Percentiles rank a stretch among this genome's conserved stretches.
Conservation (phyloP, 2,113 vertebrate genomes). For the Xenotilapia leptura region DNA sequence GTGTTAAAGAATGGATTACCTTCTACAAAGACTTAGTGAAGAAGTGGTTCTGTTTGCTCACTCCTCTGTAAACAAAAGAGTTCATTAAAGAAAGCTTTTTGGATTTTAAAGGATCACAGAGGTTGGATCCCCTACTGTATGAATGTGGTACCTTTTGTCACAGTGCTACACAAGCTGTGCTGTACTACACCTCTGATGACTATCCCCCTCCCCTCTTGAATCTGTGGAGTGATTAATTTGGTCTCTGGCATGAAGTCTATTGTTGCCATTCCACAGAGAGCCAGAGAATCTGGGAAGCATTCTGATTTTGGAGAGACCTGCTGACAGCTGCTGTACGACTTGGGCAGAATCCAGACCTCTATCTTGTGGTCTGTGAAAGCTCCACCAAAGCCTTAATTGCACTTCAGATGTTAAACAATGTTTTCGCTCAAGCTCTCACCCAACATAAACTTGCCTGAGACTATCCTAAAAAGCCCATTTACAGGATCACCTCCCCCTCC, state of each 20-base stretch:
- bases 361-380: constrained; percentile 53
- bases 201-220: not conserved
- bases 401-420: constrained; percentile 40
- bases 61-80: constrained; percentile 44
- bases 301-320: constrained; percentile 43
- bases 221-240: constrained; percentile 38
- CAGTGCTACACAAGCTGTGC: constrained; percentile 7
- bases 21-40: not conserved
- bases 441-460: constrained; percentile 31
- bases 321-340: constrained; percentile 64
- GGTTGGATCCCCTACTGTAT: not conserved
- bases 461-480: constrained; percentile 18
- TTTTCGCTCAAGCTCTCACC: constrained; percentile 24
- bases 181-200: constrained; percentile 7
- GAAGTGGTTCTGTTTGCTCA: constrained; percentile 21
- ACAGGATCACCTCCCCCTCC: not conserved
- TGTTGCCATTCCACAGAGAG: constrained; percentile 60
- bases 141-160: constrained; percentile 9
- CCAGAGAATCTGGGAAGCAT: constrained; percentile 50
- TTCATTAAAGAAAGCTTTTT: constrained; percentile 42
- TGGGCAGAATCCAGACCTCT: constrained; percentile 38
- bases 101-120: constrained; percentile 12
- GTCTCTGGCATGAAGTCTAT: constrained; percentile 32
- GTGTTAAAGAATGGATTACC: constrained; percentile 7
- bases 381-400: constrained; percentile 44